Base-by-base conservation (phyloP, 2,797 vertebrate genomes). In the Nannoperca obscura region DNA sequence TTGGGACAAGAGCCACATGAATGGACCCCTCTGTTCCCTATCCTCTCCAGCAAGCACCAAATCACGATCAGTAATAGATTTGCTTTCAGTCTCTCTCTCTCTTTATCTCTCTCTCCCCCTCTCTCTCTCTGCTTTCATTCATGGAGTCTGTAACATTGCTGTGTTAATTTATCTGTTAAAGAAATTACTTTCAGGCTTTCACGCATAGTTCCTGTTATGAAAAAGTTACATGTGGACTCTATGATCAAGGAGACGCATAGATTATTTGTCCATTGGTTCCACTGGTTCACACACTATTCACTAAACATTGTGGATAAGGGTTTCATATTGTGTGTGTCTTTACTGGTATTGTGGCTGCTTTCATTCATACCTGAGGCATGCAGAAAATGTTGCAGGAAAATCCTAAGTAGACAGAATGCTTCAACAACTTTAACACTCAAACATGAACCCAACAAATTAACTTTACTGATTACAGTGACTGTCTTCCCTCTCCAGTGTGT, bases 1-100 rank as follows among this genome's bases (percentile, higher is more conserved):
- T 50, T 88, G 90, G 89, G 88, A 93, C 87, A 90, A 81, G 86
- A 89, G 88, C 59, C 79, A 87, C 90, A 88, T 92, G 88, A 90
- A 90, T 87, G 83, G 82, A 87, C 77, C 85, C 82, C 76, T 89
- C 88, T 89, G 81, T 85, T 89, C 76, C 74, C 80, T 74, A 47
- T 89, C 80, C 83, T 89, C 82, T 78, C 70, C 61, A 84, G 88
- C 78, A 78, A 89, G 89, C 86, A 83, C 76, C 73, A 74, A 80
- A 83, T 85, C 88, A 72, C 88, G 84, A 90, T 91, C 88, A 76
- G 87, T 89, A 89, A 90, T 88, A 87, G 82, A 89, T 88, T 88
- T 88, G 69, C 71, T 81, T 80, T 82, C 30, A 30, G 5, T 20
- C 71, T 49, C 13, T 20, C 19, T 46, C 19, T 5, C 24, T 34